Evolutionary conservation across 2,888 invertebrate species (phyloP), one percentile per base, ranked within the genome.

Genomic region (Nemoura dubitans): DNA sequence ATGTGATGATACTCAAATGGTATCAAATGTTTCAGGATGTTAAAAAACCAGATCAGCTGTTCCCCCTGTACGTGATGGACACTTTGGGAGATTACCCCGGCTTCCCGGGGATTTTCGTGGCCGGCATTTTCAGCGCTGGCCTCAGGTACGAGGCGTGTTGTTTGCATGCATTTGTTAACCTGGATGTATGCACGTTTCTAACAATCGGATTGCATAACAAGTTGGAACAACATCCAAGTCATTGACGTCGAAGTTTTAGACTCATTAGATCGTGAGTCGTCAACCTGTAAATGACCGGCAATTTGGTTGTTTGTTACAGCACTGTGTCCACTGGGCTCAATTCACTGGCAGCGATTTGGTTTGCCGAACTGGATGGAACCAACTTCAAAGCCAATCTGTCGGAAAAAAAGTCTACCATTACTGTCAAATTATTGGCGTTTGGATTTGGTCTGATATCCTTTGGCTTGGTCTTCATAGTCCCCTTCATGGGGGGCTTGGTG

Each of bases 301-400:
- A 36, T 36, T 36, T 36, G 36, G 5, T 36, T 36, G 16, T 59
- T 59, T 59, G 16, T 89, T 90, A 78, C 90, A 93, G 93, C 89
- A 93, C 93, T 6, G 92, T 93, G n/a, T 93, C 93, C 0, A 93
- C 93, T 14, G 93, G 93, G 2, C 90, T 93, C 21, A 93, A 93
- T 89, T 93, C 93, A 0, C 89, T 93, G 86, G 92, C 93, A 0
- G 93, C 93, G 2, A 93, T 93, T 14, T 91, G 92, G 86, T 90
- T 93, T 83, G 91, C 93, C 86, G 93, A 93, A 88, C 90, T 93
- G 81, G 89, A 90, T 83, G 89, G 89, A 5, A 89, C 86, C 6
- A 85, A 85, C 10, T 89, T 90, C 85, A 89, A 88, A 36, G 88
- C 88, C 43, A 88, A 88, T 27, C 89, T 89, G 7, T 88, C 88